A percentile compares a stretch with the other conserved stretches of the same genome.
These are phyloP conservation scores for Crotalus tigris DNA, from an alignment of 2,113 vertebrate species.

Conservation along the genomic window DNA sequence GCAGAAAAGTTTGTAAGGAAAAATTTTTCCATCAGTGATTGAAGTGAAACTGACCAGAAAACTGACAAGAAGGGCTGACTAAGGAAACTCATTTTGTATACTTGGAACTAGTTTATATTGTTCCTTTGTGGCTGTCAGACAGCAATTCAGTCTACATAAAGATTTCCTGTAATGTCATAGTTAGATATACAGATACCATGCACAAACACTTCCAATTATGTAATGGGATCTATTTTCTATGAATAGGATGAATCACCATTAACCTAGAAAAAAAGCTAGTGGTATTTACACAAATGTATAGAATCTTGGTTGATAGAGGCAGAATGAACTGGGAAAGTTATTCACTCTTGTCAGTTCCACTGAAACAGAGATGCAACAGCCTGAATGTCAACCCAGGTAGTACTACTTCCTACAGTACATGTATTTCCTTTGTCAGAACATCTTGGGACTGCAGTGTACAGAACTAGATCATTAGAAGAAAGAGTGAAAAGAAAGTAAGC, in stretches of 20 bases:
- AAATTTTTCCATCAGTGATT: not conserved
- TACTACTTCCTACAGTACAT: not conserved
- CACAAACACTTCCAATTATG: not conserved
- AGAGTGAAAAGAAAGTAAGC: not conserved
- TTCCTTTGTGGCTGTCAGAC: not conserved
- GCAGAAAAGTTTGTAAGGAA: not conserved
- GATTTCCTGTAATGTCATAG: not conserved
- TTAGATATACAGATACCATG: not conserved
- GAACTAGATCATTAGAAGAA: not conserved
- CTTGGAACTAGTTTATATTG: not conserved
- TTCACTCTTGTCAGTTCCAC: not conserved
- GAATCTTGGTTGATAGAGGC: not conserved
- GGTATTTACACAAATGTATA: not conserved
- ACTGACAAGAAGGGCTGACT: not conserved
- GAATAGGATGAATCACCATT: not conserved
- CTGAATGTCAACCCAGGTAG: not conserved
- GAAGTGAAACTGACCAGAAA: not conserved
- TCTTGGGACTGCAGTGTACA: not conserved
- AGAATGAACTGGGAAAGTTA: not conserved
- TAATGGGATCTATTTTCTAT: not conserved
- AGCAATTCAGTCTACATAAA: not conserved
- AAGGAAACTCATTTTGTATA: not conserved
- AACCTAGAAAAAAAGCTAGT: not conserved
- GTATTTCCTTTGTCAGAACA: not conserved
- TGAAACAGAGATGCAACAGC: not conserved